These are phyloP conservation scores for Bubalus kerabau DNA, from an alignment of 2,113 vertebrate genomes.

Conservation along the genomic window DNA sequence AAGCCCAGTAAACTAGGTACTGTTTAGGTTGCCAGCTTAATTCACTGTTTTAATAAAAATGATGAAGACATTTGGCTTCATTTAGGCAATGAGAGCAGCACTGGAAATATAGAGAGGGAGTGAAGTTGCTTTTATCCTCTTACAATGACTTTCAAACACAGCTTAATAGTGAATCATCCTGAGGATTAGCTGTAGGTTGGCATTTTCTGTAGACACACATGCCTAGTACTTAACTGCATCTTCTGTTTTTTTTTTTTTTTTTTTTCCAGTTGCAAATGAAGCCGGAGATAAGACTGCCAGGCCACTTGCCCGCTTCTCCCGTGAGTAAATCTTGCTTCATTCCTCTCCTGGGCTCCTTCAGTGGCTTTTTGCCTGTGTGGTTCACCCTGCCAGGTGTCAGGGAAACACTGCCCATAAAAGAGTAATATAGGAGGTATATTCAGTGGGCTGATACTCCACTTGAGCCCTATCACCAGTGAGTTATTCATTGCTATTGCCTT, in stretches of 20 bases:
- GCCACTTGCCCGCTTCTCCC: conserved; percentile 87
- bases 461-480: rapidly evolving
- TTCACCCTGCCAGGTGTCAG: neutral
- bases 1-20: neutral
- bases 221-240: neutral
- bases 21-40: neutral
- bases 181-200: neutral
- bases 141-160: neutral
- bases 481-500: neutral
- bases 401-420: neutral
- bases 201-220: neutral
- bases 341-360: neutral
- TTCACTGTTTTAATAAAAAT: neutral
- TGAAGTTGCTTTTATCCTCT: neutral
- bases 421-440: neutral
- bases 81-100: neutral
- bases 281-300: conserved; percentile 86
- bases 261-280: conserved; percentile 91
- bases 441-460: neutral
- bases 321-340: conserved; percentile 81
- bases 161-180: too few species aligned
- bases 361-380: neutral
- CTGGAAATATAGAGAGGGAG: neutral
- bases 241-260: conserved; percentile 33
- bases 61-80: neutral